Evolutionary conservation across 2,888 invertebrate species (phyloP), one percentile per base, ranked within the genome.

Genomic region (Syrphus vitripennis): DNA sequence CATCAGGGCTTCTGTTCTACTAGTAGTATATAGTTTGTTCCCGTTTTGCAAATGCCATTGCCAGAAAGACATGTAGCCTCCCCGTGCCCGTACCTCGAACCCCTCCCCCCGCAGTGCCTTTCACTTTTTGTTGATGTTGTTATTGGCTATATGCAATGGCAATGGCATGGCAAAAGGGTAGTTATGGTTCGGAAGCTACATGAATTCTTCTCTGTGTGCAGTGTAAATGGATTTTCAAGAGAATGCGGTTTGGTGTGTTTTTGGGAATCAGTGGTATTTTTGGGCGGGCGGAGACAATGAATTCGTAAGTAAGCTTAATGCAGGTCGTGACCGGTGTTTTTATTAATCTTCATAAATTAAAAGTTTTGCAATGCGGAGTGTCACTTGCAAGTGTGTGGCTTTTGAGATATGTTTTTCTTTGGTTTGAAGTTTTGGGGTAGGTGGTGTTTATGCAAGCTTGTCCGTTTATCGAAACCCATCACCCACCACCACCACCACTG

Each of bases 311-410:
- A 74, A 82, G 69, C 86, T 82, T 78, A 82, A 86, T 82, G 72
- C 69, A 82, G 77, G 86, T 82, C 86, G 82, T 82, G 82, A 86
- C 77, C 86, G 81, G 74, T 86, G 86, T 86, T 77, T 86, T 86
- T 86, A 86, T 86, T 86, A 86, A 82, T 86, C 86, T 82, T 86
- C 86, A 82, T 86, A 86, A 82, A 82, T 82, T 86, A 82, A 81
- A 86, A 86, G 40, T 82, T 81, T 72, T 53, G 45, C 80, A 61
- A 71, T 65, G 82, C 78, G 45, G 26, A 67, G 69, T 86, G 81
- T 82, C 84, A 86, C 67, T 86, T 67, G 77, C 84, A 86, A 86
- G 63, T 77, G 84, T 86, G 82, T 77, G 81, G 84, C 63, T 80
- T 65, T 71, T 45, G 42, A 65, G 65, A 71, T 71, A 80, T 84